Base-by-base conservation (phyloP, 2,797 vertebrate species). In the Xenopus petersii region DNA sequence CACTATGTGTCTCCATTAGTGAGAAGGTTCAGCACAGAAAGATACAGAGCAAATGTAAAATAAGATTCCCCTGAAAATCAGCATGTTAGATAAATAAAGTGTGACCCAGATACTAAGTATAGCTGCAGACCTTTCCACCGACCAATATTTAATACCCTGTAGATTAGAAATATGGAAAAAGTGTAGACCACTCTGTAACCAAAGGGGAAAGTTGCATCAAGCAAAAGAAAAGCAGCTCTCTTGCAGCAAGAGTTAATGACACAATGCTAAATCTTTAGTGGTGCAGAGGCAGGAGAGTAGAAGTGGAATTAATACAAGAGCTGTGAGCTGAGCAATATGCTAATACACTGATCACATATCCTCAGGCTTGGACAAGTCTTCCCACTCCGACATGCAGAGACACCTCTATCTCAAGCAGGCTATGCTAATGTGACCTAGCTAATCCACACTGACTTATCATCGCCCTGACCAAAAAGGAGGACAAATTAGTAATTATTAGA, bases 261-360 rank as follows among this genome's bases (percentile, higher is more conserved):
- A 78, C 76, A 78, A 64, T 62, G 71, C 77, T 66, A 78, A 68
- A 66, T 79, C 64, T 73, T 69, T 66, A 79, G 71, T 74, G 66
- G 42, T 48, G 61, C 71, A 74, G 62, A 74, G 71, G 71, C 77
- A 79, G 67, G 67, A 79, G 77, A 74, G 77, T 61, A 74, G 77
- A 62, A 79, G 77, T 79, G 77, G 77, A 79, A 74, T 74, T 79
- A 79, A 79, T 74, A 74, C 66, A 66, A 64, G 64, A 66, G 71
- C 77, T 47, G 17, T 65, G 62, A 74, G 71, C 77, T 74, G 77
- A 79, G 67, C 71, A 47, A 59, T 79, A 79, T 79, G 77, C 77
- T 74, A 79, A 79, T 79, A 55, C 76, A 70, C 77, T 74, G 77
- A 79, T 79, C 77, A 79, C 77, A 74, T 70, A 79, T 79, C 77